Percentiles rank a stretch among this genome's conserved stretches.
Conservation (phyloP, 2,888 invertebrate species). For the Drosophila prostipennis region DNA sequence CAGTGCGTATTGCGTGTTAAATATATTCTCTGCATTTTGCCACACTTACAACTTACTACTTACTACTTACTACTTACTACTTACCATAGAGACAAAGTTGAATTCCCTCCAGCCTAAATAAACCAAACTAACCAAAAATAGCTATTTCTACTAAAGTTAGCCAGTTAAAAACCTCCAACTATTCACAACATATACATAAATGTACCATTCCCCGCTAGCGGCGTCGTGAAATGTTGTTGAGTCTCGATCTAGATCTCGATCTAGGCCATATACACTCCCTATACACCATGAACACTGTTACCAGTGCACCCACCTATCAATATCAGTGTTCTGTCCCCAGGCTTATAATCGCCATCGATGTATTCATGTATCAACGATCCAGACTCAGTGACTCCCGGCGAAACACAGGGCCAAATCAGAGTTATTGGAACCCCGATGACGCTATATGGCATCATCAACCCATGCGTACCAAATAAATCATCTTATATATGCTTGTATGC, state of each 20-base stretch:
- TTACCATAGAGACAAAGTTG: conserved; percentile 29
- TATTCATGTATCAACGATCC: conserved; percentile 5
- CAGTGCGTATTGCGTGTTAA: conserved; percentile 10
- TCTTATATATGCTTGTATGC: conserved; percentile 8
- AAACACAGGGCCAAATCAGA: neutral
- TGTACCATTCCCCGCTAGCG: conserved; percentile 11
- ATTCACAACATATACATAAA: neutral
- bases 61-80: neutral
- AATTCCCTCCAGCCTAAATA: conserved; percentile 8
- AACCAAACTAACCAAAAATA: conserved; percentile 28
- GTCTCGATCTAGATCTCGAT: conserved; percentile 5
- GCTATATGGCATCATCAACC: conserved; percentile 8
- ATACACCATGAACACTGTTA: conserved; percentile 5
- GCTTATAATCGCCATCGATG: conserved; percentile 7
- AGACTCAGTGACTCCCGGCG: conserved; percentile 4
- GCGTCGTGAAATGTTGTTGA: conserved; percentile 22
- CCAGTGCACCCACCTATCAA: conserved; percentile 21
- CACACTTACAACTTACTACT: conserved; percentile 6
- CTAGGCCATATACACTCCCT: conserved; percentile 2
- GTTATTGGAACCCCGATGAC: conserved; percentile 1
- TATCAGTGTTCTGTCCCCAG: conserved; percentile 24
- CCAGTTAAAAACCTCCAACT: conserved; percentile 14
- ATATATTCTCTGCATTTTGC: conserved; percentile 36
- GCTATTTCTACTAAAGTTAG: conserved; percentile 20
- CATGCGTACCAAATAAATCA: conserved; percentile 19